These are phyloP conservation scores for Pachyrhynchus sulphureomaculatus DNA, from an alignment of 1,140 invertebrate species.

Conservation along the genomic window DNA sequence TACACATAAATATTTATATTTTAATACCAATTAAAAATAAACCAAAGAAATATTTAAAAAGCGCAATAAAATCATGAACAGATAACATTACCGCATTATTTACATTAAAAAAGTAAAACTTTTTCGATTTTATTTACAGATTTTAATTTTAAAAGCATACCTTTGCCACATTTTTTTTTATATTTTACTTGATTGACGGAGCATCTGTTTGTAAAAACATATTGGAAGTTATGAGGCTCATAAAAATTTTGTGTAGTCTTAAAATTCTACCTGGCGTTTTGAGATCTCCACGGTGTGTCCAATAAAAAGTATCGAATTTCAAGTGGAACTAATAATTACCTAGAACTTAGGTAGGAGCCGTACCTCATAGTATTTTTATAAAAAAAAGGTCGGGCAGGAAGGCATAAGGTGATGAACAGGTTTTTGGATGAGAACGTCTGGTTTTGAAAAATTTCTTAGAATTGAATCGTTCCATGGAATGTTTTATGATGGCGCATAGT, in stretches of 20 bases:
- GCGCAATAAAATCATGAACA: constrained; percentile 2
- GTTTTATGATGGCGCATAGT: no score
- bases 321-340: constrained; percentile 26
- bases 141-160: not conserved
- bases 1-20: constrained; percentile 26
- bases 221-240: not conserved
- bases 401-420: constrained; percentile 6
- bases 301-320: constrained; percentile 24
- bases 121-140: constrained; percentile 4
- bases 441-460: no score
- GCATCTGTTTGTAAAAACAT: not conserved
- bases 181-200: not conserved
- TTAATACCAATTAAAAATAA: constrained; percentile 19
- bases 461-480: no score
- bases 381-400: constrained; percentile 9
- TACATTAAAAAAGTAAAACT: constrained; percentile 2
- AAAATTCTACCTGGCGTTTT: constrained; percentile 19
- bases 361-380: constrained; percentile 11
- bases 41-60: constrained; percentile 5
- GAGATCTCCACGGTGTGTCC: constrained; percentile 4
- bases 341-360: not conserved
- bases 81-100: constrained; percentile 17
- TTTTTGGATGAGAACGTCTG: constrained; percentile 1
- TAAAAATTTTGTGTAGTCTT: not conserved
- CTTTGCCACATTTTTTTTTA: not conserved